These are phyloP conservation scores for Pristis pectinata DNA, from an alignment of 2,797 vertebrate species.

Conservation along the genomic window DNA sequence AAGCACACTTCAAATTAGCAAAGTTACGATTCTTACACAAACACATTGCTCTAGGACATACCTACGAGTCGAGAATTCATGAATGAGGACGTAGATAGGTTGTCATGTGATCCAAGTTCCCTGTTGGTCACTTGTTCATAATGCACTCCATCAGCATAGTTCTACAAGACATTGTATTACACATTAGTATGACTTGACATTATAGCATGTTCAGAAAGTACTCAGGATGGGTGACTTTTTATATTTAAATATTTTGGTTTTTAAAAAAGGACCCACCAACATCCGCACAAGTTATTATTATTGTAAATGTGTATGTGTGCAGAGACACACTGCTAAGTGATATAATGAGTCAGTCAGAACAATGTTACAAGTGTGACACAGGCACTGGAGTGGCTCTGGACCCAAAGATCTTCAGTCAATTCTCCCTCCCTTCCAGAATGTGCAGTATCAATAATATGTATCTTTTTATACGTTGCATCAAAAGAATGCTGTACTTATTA, in stretches of 20 bases:
- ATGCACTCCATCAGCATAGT: slow-evolving; percentile 79
- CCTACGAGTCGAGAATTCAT: slow-evolving; percentile 86
- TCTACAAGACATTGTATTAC: slow-evolving; percentile 55
- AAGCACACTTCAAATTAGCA: not conserved
- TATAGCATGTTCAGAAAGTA: not conserved
- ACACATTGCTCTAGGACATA: slow-evolving; percentile 50
- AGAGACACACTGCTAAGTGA: not conserved
- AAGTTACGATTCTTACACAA: not conserved
- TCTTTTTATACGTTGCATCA: not conserved
- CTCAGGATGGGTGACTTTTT: not conserved
- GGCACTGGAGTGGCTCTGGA: not conserved
- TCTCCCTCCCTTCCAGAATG: too few relatives aligned
- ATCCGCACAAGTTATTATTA: not conserved
- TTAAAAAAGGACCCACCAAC: not conserved
- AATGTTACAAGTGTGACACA: not conserved
- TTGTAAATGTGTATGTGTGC: not conserved
- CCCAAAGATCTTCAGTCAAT: not conserved
- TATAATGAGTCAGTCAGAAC: not conserved
- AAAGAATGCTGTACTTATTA: not conserved
- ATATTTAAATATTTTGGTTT: not conserved
- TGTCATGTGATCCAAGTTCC: slow-evolving; percentile 84
- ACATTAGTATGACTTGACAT: not conserved
- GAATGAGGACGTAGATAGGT: slow-evolving; percentile 68
- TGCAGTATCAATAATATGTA: too few relatives aligned
- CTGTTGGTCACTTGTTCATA: slow-evolving; percentile 76